phyloP scores from a whole-genome alignment of 1,140 invertebrate species.

The Oscheius sp. region DNA sequence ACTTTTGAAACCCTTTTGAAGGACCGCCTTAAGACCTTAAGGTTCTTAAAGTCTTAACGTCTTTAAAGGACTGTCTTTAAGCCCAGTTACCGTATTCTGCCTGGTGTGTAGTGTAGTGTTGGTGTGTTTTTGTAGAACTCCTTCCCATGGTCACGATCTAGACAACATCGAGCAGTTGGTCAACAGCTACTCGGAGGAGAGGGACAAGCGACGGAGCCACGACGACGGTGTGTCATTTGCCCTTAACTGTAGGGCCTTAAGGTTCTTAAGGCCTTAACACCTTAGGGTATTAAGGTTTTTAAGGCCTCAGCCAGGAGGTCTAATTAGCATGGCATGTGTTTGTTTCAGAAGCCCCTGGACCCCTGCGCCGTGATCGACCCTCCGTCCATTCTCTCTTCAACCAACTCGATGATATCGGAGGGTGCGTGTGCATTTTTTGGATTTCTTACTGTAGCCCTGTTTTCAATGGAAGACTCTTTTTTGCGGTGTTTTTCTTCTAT shows the following conservation, averaged over 20 bases:
- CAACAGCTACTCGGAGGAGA: slow-evolving; percentile 35
- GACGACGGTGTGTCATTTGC: not conserved
- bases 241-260: not conserved
- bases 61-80: too few relatives aligned
- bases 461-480: not conserved
- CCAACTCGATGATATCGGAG: slow-evolving; percentile 30
- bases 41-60: too few relatives aligned
- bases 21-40: too few relatives aligned
- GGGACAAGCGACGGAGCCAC: not conserved
- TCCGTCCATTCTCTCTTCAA: slow-evolving; percentile 35
- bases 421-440: not conserved
- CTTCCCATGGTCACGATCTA: slow-evolving; percentile 15
- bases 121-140: too few relatives aligned
- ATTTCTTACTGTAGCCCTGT: not conserved
- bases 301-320: not conserved
- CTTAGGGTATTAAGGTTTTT: too few relatives aligned
- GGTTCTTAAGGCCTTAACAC: too few relatives aligned
- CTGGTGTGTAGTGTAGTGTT: too few relatives aligned
- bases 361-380: slow-evolving; percentile 17
- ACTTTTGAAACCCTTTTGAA: too few relatives aligned
- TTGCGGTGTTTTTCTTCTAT: slow-evolving; percentile 3
- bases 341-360: not conserved
- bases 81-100: too few relatives aligned
- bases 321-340: not conserved
- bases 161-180: slow-evolving; percentile 37